These are phyloP conservation scores for Agrotis clavis DNA, from an alignment of 2,888 invertebrate species.

Conservation along the genomic window DNA sequence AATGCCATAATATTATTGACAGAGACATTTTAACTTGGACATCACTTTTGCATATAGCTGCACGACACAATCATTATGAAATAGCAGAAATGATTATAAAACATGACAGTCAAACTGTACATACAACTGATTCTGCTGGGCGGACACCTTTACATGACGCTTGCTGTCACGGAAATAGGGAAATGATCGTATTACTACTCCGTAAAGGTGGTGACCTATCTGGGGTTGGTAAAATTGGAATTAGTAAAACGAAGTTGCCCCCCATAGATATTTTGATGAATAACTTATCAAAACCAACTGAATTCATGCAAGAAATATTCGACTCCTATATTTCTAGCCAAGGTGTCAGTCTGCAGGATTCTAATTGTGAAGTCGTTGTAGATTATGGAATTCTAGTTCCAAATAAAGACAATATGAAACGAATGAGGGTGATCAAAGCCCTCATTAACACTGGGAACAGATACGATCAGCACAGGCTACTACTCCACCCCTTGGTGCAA, in stretches of 20 bases:
- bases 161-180: conserved; percentile 86
- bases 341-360: conserved; percentile 71
- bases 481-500: conserved; percentile 89
- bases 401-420: conserved; percentile 72
- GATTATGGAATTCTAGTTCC: conserved; percentile 83
- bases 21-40: conserved; percentile 17
- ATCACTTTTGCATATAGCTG: conserved; percentile 76
- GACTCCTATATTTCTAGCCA: conserved; percentile 83
- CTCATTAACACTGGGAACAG: conserved; percentile 84
- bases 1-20: conserved; percentile 34
- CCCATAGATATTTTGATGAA: conserved; percentile 83
- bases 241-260: conserved; percentile 63
- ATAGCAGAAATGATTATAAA: conserved; percentile 76
- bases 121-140: conserved; percentile 23
- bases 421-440: conserved; percentile 86
- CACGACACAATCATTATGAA: conserved; percentile 74
- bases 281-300: conserved; percentile 83
- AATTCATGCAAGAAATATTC: conserved; percentile 85
- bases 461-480: conserved; percentile 78
- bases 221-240: conserved; percentile 16
- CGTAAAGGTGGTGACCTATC: conserved; percentile 78
- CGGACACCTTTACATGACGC: conserved; percentile 74
- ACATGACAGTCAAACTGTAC: conserved; percentile 74
- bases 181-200: conserved; percentile 82
- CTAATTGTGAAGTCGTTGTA: conserved; percentile 79